Conservation (phyloP, 1,140 invertebrate species). For the Drosophila fuyamai region DNA sequence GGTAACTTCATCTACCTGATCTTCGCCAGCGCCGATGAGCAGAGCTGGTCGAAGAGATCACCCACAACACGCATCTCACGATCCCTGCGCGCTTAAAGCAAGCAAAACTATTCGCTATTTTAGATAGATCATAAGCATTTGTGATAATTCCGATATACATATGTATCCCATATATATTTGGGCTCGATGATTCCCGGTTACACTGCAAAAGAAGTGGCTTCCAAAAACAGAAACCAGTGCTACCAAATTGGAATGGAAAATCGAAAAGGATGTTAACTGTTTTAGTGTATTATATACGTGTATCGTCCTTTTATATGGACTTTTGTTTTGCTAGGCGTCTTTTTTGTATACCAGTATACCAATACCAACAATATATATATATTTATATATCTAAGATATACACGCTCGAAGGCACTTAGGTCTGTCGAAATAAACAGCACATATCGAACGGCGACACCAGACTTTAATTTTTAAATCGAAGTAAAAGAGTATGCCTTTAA, state of each 20-base stretch:
- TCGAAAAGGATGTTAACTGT: conserved; percentile 30
- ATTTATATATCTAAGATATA: conserved; percentile 37
- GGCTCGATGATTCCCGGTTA: conserved; percentile 8
- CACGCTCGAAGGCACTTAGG: conserved; percentile 5
- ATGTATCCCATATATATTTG: conserved; percentile 11
- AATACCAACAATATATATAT: conserved; percentile 12
- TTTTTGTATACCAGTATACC: conserved; percentile 39
- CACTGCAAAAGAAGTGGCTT: conserved; percentile 21
- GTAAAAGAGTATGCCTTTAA: not conserved
- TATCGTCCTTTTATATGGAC: conserved; percentile 46
- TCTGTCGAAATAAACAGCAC: conserved; percentile 44
- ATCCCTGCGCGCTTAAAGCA: conserved; percentile 30
- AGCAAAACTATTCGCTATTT: conserved; percentile 27
- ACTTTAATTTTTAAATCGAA: not conserved
- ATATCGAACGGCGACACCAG: conserved; percentile 13
- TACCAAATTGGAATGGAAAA: conserved; percentile 24
- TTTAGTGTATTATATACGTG: conserved; percentile 25
- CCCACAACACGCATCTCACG: conserved; percentile 4
- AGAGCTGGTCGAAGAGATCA: conserved; percentile 88
- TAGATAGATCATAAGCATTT: conserved; percentile 47
- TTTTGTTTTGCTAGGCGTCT: conserved; percentile 46
- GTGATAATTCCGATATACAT: conserved; percentile 49
- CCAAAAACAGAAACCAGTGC: conserved; percentile 40
- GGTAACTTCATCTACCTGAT: conserved; percentile 92
- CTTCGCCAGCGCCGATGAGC: conserved; percentile 93